Evolutionary conservation across 2,113 vertebrate genomes (phyloP), one percentile per base, ranked within the genome.

Genomic region (Melanocharis versteri): DNA sequence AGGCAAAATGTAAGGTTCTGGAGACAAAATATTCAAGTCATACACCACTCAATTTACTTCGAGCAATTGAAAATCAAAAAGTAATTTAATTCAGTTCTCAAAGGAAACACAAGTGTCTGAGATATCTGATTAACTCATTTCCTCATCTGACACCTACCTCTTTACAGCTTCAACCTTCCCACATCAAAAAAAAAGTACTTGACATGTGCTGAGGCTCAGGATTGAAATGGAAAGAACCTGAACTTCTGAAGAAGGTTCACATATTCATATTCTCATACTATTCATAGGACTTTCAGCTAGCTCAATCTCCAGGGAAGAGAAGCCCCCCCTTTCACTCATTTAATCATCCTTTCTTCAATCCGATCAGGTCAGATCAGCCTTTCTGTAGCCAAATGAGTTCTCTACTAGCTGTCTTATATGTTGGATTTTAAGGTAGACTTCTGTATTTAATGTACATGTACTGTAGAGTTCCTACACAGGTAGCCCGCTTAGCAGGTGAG

Each of bases 41-140:
- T 68, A 39, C 33, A 57, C 51, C 31, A 60, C 53, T 94, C 33
- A 40, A 13, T 93, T 96, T 90, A 71, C 57, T 92, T 75, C 0
- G 1, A 72, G 54, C 57, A 61, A 85, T 81, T 75, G 15, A 75
- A 83, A 96, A 89, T 91, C 17, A 62, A 62, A 69, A 92, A 73
- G 47, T 83, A 83, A 80, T 90, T 90, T 88, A 68, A 93, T 83
- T 90, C 47, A 78, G 3, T 77, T 60, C 51, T 89, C 81, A 71
- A 39, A 89, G 69, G 72, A 92, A 89, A 60, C 48, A 68, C 11
- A 82, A 68, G 35, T 40, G 71, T 48, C 68, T 89, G 51, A 16
- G 44, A 47, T 54, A 93, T 62, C 83, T 62, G 69, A 93, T 91
- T 90, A 96, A 96, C 16, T 50, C 5, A 33, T 84, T 93, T 86